Base-by-base conservation (phyloP, 2,113 vertebrate species). In the Uria aalge region DNA sequence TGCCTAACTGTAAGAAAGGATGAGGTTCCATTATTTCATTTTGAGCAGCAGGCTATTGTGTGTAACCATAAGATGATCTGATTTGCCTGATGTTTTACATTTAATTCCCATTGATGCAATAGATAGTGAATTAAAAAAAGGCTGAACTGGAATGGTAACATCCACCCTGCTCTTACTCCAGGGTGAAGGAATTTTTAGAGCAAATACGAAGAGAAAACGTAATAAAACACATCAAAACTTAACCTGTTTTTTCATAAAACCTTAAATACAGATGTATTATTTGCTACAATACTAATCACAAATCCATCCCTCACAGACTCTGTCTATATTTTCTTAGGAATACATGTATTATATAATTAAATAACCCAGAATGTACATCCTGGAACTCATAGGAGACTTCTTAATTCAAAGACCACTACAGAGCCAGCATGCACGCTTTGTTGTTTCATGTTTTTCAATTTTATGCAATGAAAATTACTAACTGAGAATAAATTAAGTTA, bases 401-500 rank as follows among this genome's bases (percentile, higher is more conserved):
- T 30, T 89, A 91, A 29, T 88, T 96, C 88, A 91, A 88, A 95
- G 68, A 68, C 36, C 8, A 26, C 53, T 56, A 11, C 67, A 59
- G 38, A 92, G 48, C 13, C 24, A 76, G 26, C 13, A 29, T 22
- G 29, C 32, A 41, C 0, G 3, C 90, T 91, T 96, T 85, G 73
- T 81, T 91, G 82, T 89, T 94, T 91, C 56, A 73, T 94, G 52
- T 47, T 95, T 91, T 93, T 81, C 32, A 57, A 2, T 94, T 72
- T 88, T 59, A 91, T 88, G 79, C 67, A n/a, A 88, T 71, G 56
- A 52, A 92, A 91, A 81, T 85, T 68, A 88, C 56, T 80, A 92
- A 66, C 41, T 79, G 52, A 75, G 76, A 94, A 90, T 96, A 92
- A 87, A 96, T 93, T 91, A 90, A 71, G 9, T 78, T 94, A 20